Percentiles rank a stretch among this genome's conserved stretches.
Evolutionary conservation across 1,140 invertebrate species (phyloP).

Genomic region (Idris sp.): DNA sequence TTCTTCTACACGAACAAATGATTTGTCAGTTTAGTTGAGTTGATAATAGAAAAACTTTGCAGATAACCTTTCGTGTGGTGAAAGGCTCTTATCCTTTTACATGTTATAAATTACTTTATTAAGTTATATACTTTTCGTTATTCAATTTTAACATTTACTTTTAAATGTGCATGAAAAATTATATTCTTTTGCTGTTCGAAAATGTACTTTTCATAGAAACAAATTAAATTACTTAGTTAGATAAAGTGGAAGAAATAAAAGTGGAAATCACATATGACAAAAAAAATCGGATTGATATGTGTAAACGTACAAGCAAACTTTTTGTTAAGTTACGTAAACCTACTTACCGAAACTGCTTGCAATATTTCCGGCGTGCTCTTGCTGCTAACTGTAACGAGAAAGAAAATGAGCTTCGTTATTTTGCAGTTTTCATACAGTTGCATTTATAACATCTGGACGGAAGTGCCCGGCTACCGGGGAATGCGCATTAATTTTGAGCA

Average conservation of each 20-base stretch:
- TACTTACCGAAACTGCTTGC: slow-evolving; percentile 65
- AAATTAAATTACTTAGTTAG: too few relatives aligned
- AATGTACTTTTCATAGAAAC: too few relatives aligned
- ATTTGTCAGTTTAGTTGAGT: too few relatives aligned
- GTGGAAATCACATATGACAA: slow-evolving; percentile 3
- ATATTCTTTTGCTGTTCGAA: too few relatives aligned
- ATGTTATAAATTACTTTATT: too few relatives aligned
- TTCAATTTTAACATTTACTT: too few relatives aligned
- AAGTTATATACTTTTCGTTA: too few relatives aligned
- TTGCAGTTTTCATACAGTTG: slow-evolving; percentile 62
- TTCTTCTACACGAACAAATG: too few relatives aligned
- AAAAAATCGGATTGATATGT: slow-evolving; percentile 21
- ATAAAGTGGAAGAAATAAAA: too few relatives aligned
- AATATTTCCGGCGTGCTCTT: slow-evolving; percentile 58
- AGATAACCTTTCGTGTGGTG: too few relatives aligned
- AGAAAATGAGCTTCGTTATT: slow-evolving; percentile 64
- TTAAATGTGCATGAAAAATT: too few relatives aligned
- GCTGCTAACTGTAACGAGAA: slow-evolving; percentile 68
- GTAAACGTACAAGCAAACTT: slow-evolving; percentile 44
- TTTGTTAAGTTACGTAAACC: slow-evolving; percentile 55
- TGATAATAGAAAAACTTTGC: slow-evolving; percentile 9
- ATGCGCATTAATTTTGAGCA: slow-evolving; percentile 56
- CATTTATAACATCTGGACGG: slow-evolving; percentile 62
- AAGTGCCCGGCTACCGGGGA: slow-evolving; percentile 54
- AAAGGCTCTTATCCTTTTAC: too few relatives aligned